These are phyloP conservation scores for Spongia lamella DNA, from an alignment of 37 sponge, comb jelly and placozoan genomes.

Conservation along the genomic window DNA sequence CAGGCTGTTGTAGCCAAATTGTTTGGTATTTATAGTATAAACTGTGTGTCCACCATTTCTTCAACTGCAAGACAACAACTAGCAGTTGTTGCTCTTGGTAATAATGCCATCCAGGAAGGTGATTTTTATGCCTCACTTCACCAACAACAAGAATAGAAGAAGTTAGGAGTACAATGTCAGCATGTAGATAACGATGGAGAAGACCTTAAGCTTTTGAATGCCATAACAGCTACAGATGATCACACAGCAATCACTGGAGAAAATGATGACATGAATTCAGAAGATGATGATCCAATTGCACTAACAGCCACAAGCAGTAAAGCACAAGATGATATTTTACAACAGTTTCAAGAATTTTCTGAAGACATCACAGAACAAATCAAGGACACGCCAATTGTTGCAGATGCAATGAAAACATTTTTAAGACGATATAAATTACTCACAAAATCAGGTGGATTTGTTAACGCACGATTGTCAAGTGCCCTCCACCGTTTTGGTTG, in stretches of 20 bases:
- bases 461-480: neutral
- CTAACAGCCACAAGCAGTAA: too few relatives aligned
- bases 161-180: too few relatives aligned
- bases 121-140: neutral
- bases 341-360: neutral
- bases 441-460: neutral
- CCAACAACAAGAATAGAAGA: neutral
- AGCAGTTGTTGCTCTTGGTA: conserved; percentile 5
- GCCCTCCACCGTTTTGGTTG: conserved; percentile 16
- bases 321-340: too few relatives aligned
- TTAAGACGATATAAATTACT: neutral
- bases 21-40: neutral
- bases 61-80: neutral
- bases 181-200: too few relatives aligned
- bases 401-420: neutral
- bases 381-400: too few relatives aligned
- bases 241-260: too few relatives aligned
- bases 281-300: too few relatives aligned
- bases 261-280: too few relatives aligned
- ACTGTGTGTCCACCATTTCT: neutral
- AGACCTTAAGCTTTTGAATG: too few relatives aligned
- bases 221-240: too few relatives aligned
- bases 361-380: too few relatives aligned
- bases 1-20: neutral
- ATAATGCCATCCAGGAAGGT: neutral